These are phyloP conservation scores for Orgyia antiqua DNA, from an alignment of 2,888 invertebrate species.

Conservation along the genomic window DNA sequence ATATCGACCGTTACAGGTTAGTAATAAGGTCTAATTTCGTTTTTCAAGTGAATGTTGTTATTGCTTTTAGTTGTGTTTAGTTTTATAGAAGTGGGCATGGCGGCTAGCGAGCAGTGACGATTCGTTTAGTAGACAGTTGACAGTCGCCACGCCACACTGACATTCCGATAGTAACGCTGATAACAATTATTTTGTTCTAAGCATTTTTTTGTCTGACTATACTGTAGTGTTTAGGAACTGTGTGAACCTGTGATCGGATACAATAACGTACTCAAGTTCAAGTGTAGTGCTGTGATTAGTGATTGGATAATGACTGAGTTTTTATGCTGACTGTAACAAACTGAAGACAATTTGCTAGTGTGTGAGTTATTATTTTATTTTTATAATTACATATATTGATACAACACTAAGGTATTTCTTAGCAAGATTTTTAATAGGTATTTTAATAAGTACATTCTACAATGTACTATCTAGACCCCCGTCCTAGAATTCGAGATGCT, in stretches of 20 bases:
- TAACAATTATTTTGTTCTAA: constrained; percentile 66
- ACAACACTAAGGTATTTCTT: too few species aligned
- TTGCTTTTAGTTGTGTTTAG: constrained; percentile 17
- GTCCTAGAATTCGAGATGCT: too few species aligned
- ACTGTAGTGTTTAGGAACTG: constrained; percentile 37
- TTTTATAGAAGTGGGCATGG: constrained; percentile 70
- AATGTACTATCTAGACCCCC: too few species aligned
- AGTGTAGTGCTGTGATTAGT: constrained; percentile 31
- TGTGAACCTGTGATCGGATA: constrained; percentile 25
- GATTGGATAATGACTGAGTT: constrained; percentile 46
- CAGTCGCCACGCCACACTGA: constrained; percentile 77
- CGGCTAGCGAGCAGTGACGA: constrained; percentile 71
- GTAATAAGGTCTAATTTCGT: constrained; percentile 19
- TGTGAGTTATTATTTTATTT: constrained; percentile 18
- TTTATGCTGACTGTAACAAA: constrained; percentile 32
- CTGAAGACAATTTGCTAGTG: constrained; percentile 15
- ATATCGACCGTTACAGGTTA: constrained; percentile 18
- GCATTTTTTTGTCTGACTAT: constrained; percentile 59
- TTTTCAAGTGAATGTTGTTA: constrained; percentile 21
- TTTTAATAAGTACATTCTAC: too few species aligned
- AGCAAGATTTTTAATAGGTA: too few species aligned
- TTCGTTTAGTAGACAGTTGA: constrained; percentile 78
- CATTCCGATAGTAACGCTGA: constrained; percentile 74
- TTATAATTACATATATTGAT: too few species aligned
- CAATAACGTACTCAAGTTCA: constrained; percentile 23